Percentiles rank a stretch among this genome's conserved stretches.
Evolutionary conservation across 2,888 invertebrate species (phyloP).

Genomic region (Microctonus brassicae): DNA sequence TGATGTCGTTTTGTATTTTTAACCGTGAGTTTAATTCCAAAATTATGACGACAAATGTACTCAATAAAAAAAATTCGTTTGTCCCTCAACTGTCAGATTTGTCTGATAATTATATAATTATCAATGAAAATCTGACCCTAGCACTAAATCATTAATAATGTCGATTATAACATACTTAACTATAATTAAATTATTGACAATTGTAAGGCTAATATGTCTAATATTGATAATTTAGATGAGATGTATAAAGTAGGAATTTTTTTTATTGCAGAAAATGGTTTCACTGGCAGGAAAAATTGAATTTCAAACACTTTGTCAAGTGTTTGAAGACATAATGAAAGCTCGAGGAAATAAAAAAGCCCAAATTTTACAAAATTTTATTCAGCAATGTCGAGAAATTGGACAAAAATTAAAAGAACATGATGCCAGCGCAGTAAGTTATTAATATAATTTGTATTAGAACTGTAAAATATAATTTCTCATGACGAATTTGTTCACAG

Average conservation of each 20-base stretch:
- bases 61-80: not conserved
- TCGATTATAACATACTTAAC: constrained; percentile 4
- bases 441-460: constrained; percentile 6
- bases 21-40: not conserved
- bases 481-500: no score
- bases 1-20: no score
- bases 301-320: constrained; percentile 74
- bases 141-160: constrained; percentile 55
- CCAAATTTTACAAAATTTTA: constrained; percentile 70
- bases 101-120: not conserved
- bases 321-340: constrained; percentile 75
- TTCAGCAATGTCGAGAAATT: constrained; percentile 70
- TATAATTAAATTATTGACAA: not conserved
- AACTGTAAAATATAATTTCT: no score
- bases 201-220: constrained; percentile 41
- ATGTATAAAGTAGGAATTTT: not conserved
- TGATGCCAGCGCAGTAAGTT: constrained; percentile 59
- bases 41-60: not conserved
- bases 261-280: constrained; percentile 37
- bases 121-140: constrained; percentile 27
- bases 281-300: constrained; percentile 62
- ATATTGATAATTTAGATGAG: constrained; percentile 53
- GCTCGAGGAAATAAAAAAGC: constrained; percentile 70
- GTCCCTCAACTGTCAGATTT: not conserved
- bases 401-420: constrained; percentile 62